Conservation (phyloP, 2,888 invertebrate genomes). For the Calameuta filiformis region DNA sequence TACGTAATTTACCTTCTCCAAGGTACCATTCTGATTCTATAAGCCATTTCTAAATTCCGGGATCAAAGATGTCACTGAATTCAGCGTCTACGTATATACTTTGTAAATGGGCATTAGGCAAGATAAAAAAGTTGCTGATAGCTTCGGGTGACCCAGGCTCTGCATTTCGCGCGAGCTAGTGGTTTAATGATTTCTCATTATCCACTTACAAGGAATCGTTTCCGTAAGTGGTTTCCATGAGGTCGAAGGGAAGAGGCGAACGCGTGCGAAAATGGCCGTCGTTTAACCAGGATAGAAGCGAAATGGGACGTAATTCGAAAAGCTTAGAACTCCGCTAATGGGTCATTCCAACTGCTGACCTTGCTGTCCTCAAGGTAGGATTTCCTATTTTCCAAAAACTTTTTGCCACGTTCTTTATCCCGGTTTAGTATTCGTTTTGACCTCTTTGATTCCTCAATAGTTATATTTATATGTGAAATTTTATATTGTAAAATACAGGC, state of each 20-base stretch:
- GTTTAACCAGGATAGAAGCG: background rate
- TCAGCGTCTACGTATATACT: background rate
- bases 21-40: background rate
- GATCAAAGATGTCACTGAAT: background rate
- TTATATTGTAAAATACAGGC: background rate
- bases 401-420: background rate
- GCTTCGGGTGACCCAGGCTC: background rate
- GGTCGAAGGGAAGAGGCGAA: background rate
- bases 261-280: background rate
- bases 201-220: constrained; percentile 45
- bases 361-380: background rate
- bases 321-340: background rate
- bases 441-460: background rate
- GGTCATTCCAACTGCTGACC: background rate
- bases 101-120: background rate
- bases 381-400: background rate
- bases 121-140: background rate
- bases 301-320: background rate
- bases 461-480: background rate
- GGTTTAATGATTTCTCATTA: constrained; percentile 50
- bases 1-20: background rate
- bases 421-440: background rate
- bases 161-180: constrained; percentile 1
- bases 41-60: background rate
- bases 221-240: constrained; percentile 38